Base-by-base conservation (phyloP, 2,888 invertebrate genomes). In the Steinernema hermaphroditum region DNA sequence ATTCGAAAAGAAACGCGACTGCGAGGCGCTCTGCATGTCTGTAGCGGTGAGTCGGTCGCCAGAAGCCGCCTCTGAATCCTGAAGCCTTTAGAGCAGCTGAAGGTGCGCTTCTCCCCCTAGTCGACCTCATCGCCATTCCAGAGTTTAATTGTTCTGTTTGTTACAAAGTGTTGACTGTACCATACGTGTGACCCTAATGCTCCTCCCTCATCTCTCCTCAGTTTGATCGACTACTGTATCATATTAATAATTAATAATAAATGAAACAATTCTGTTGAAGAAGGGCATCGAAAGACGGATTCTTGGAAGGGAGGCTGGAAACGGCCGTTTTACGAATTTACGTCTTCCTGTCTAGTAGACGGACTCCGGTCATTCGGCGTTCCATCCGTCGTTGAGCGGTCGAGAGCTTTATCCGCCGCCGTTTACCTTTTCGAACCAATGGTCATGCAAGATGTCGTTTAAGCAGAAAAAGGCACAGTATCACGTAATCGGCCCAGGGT, bases 1-100 rank as follows among this genome's bases (percentile, higher is more conserved):
- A 69, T 83, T 83, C 76, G 81, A 82, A 68, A 78, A 78, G 74
- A 83, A 83, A 72, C 72, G 78, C 70, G 83, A 81, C 34, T 83
- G 83, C 74, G 83, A 83, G 69, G 77, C 78, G 24, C 72, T 81
- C 54, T 83, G 83, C 76, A 62, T 54, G 50, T 34, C 34, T 24
- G 43, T 62, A 62, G 62, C 34, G 62, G 62, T 62, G 19, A 62
- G 62, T 32, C 50, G 24, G 2, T 50, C 19, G 50, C 22, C 24
- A 24, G 16, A 14, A 27, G 32, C 32, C 9, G 4, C 46, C 46
- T 19, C 46, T 16, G 16, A 19, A 16, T 19, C 46, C 46, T 8
- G 43, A 16, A 9, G 19, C 27, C 32, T 32, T 16, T 32, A 62
- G 29, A 29, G 62, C 62, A 62, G 32, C 34, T 62, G 62, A 62